Evolutionary conservation across 2,113 vertebrate species (phyloP).

Genomic region (Manacus vitellinus): DNA sequence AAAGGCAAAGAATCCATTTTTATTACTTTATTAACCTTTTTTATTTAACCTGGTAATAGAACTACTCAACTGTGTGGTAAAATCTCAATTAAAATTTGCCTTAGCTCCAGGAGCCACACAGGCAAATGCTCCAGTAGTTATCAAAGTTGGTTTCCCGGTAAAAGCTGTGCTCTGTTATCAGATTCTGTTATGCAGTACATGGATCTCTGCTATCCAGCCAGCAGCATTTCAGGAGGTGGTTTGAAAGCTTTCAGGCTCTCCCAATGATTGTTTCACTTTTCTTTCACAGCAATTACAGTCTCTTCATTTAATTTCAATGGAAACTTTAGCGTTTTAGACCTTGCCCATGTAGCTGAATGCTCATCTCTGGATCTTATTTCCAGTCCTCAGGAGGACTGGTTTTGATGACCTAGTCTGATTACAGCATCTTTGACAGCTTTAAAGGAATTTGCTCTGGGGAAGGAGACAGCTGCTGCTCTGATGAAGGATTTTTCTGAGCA

Average conservation of each 20-base stretch:
- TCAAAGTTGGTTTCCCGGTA: not conserved
- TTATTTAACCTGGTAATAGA: slow-evolving; percentile 52
- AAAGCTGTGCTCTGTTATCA: slow-evolving; percentile 35
- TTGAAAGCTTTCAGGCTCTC: slow-evolving; percentile 22
- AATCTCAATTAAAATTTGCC: slow-evolving; percentile 44
- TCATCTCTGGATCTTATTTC: slow-evolving; percentile 73
- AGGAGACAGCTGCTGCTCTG: slow-evolving; percentile 73
- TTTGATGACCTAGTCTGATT: slow-evolving; percentile 73
- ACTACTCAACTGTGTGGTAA: slow-evolving; percentile 12
- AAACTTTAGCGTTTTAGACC: slow-evolving; percentile 67
- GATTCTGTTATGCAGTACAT: not conserved
- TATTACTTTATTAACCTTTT: slow-evolving; percentile 46
- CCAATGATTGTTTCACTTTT: slow-evolving; percentile 30
- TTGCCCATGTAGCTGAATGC: slow-evolving; percentile 60
- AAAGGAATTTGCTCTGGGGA: slow-evolving; percentile 74
- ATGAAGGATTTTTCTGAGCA: slow-evolving; percentile 79
- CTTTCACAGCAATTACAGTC: slow-evolving; percentile 50
- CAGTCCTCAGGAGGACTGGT: slow-evolving; percentile 42
- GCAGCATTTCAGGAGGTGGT: not conserved
- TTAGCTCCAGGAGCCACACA: not conserved
- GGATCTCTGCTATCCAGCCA: slow-evolving; percentile 25
- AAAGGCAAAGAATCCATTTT: slow-evolving; percentile 20
- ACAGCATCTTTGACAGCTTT: slow-evolving; percentile 83
- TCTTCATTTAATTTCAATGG: slow-evolving; percentile 69
- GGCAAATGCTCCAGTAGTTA: not conserved